Evolutionary conservation across 92 coral and sea anemone genomes (phyloP).

Genomic region (Diadumene lineata): DNA sequence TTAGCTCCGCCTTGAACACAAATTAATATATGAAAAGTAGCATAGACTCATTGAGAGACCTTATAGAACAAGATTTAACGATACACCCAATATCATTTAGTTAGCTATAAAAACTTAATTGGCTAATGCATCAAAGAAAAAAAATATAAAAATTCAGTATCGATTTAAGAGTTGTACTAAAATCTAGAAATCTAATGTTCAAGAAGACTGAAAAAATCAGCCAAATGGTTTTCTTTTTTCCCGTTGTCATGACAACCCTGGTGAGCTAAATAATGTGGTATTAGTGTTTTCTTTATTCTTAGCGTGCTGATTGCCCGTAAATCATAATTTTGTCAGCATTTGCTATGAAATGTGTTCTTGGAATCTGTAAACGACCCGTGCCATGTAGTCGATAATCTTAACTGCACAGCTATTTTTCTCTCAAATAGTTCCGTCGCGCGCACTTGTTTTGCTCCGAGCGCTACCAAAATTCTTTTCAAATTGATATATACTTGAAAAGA

Average conservation of each 20-base stretch:
- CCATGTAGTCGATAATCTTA: not conserved
- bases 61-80: constrained; percentile 4
- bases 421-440: not conserved
- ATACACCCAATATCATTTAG: constrained; percentile 30
- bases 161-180: constrained; percentile 28
- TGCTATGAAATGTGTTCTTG: not conserved
- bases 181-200: constrained; percentile 5
- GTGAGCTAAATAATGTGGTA: constrained; percentile 23
- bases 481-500: constrained; percentile 7
- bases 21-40: constrained; percentile 60
- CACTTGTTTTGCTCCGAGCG: not conserved
- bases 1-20: constrained; percentile 75
- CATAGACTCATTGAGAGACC: constrained; percentile 11
- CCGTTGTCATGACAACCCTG: constrained; percentile 29
- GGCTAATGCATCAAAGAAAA: constrained; percentile 29
- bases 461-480: not conserved
- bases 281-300: constrained; percentile 19
- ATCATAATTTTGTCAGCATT: constrained; percentile 10
- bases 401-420: not conserved
- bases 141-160: constrained; percentile 15
- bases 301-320: constrained; percentile 19
- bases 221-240: not conserved
- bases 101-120: constrained; percentile 15
- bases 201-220: constrained; percentile 8
- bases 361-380: constrained; percentile 1